Evolutionary conservation across 2,888 invertebrate species (phyloP).

Genomic region (Philhelius pedissequus): DNA sequence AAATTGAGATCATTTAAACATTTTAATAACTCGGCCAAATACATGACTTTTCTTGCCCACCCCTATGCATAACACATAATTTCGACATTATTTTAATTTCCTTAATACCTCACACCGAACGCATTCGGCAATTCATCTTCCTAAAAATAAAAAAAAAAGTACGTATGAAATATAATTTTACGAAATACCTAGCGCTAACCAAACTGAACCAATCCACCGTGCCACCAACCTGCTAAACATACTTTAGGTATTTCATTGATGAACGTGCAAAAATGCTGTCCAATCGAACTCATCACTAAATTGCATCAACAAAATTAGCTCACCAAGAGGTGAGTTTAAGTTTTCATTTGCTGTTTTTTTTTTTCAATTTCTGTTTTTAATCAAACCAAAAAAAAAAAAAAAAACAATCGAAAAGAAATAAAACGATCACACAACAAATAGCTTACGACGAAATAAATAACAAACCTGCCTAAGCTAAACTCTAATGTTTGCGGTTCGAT

Average conservation of each 20-base stretch:
- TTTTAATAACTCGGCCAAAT: neutral
- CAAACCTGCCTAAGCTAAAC: conserved; percentile 19
- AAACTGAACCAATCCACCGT: conserved; percentile 1
- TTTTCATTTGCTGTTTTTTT: neutral
- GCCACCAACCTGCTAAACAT: neutral
- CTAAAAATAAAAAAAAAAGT: neutral
- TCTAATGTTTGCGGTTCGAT: conserved; percentile 55
- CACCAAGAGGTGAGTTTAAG: conserved; percentile 35
- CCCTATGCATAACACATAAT: neutral
- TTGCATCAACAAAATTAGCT: conserved; percentile 66
- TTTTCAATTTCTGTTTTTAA: conserved; percentile 38
- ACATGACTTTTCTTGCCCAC: neutral
- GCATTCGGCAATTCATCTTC: neutral
- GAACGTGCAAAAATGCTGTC: conserved; percentile 65
- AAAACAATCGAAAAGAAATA: too few relatives aligned
- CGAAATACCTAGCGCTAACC: conserved; percentile 51
- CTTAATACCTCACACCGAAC: neutral
- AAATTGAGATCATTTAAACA: too few relatives aligned
- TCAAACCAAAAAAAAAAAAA: conserved; percentile 12
- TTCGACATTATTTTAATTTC: neutral
- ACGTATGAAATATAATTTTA: neutral
- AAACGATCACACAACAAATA: neutral
- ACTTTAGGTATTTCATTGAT: conserved; percentile 47
- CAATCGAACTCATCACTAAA: conserved; percentile 62
- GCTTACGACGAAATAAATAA: neutral